Conservation (phyloP, 2,113 vertebrate genomes). For the Hemiprocne comata region DNA sequence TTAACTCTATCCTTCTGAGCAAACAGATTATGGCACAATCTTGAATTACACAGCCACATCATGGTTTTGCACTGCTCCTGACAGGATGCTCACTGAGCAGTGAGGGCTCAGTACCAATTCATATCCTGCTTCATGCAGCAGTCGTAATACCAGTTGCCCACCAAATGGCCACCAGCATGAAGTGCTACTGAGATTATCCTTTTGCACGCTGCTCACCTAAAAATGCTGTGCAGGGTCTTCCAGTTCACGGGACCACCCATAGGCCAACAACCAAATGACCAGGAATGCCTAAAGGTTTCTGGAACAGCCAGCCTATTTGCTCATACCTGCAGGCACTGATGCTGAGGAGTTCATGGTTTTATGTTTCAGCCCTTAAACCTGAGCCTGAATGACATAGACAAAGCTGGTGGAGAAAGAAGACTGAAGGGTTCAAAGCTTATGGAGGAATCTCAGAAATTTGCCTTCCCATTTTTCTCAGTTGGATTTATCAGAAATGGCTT, state of each 20-base stretch:
- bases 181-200: neutral
- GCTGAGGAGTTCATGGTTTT: neutral
- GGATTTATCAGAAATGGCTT: neutral
- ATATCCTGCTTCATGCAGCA: neutral
- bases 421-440: neutral
- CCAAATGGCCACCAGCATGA: neutral
- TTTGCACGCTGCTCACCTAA: neutral
- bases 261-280: neutral
- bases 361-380: neutral
- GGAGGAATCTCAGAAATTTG: neutral
- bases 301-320: neutral
- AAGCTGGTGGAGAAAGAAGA: neutral
- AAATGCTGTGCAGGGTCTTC: neutral
- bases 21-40: neutral
- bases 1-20: neutral
- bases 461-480: neutral
- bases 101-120: neutral
- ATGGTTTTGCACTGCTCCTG: neutral
- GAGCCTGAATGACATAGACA: neutral
- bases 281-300: neutral
- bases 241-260: neutral
- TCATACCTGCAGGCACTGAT: neutral
- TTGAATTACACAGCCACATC: neutral
- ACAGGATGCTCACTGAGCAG: neutral
- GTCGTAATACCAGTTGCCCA: accelerated